Conservation (phyloP, 2,888 invertebrate species). For the Orthonevra nobilis region DNA sequence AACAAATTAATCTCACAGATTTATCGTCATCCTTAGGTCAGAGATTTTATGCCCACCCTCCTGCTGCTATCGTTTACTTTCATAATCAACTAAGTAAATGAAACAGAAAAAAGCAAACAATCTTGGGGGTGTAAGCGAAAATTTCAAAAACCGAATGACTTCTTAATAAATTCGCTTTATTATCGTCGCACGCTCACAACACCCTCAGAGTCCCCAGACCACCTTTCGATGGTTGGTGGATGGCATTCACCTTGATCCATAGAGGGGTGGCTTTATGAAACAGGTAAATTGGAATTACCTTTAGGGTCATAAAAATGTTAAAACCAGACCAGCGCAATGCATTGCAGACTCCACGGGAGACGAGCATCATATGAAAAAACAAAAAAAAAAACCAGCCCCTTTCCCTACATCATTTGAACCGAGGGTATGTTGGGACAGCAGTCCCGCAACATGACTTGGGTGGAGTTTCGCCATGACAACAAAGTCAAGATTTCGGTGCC, state of each 20-base stretch:
- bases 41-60: background rate
- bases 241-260: background rate
- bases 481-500: constrained; percentile 49
- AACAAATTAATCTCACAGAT: background rate
- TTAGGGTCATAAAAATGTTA: constrained; percentile 62
- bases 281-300: constrained; percentile 55
- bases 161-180: constrained; percentile 23
- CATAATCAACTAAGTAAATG: constrained; percentile 17
- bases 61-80: background rate
- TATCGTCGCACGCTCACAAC: constrained; percentile 1
- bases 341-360: too few species aligned
- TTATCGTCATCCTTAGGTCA: constrained; percentile 4
- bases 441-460: background rate
- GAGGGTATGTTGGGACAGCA: too few species aligned
- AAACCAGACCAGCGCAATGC: constrained; percentile 34
- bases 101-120: too few species aligned
- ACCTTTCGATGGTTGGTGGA: too few species aligned
- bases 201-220: background rate
- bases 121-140: constrained; percentile 6
- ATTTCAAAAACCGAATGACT: constrained; percentile 19
- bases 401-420: too few species aligned
- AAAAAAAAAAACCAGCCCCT: too few species aligned
- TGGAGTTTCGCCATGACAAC: constrained; percentile 37
- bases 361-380: too few species aligned
- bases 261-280: constrained; percentile 33